Percentiles rank a stretch among this genome's conserved stretches.
Evolutionary conservation across 2,113 vertebrate genomes (phyloP).

Genomic region (Prietella phreatophila): DNA sequence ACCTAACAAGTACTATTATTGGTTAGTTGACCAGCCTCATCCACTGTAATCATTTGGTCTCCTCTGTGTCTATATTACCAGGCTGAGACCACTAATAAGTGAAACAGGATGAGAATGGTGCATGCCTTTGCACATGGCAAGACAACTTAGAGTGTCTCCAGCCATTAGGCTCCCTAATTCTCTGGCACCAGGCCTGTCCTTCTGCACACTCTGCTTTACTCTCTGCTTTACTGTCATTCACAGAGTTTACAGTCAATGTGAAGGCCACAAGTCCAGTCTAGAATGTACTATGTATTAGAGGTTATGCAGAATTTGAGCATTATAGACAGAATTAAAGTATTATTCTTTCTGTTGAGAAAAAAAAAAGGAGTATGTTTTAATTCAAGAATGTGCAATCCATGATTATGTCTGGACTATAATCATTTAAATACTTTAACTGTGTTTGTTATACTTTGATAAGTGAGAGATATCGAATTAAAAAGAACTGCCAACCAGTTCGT

Average conservation of each 20-base stretch:
- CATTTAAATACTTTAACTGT: background rate
- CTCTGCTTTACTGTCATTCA: background rate
- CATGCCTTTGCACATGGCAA: slow-evolving; percentile 78
- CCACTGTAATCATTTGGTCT: slow-evolving; percentile 59
- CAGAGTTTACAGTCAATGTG: background rate
- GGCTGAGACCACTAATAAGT: slow-evolving; percentile 66
- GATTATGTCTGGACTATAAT: background rate
- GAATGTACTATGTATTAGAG: no score
- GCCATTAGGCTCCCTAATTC: slow-evolving; percentile 73
- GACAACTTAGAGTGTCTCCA: slow-evolving; percentile 76
- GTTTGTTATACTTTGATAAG: background rate
- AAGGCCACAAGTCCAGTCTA: background rate
- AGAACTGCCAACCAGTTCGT: background rate
- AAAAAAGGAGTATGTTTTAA: background rate
- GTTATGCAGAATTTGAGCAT: background rate
- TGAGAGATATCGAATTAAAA: background rate
- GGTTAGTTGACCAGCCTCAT: background rate
- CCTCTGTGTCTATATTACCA: slow-evolving; percentile 63
- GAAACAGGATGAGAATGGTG: slow-evolving; percentile 62
- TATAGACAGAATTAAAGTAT: background rate
- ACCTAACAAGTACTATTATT: background rate
- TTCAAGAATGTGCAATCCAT: background rate
- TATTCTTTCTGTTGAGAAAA: background rate
- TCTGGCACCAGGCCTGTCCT: slow-evolving; percentile 69
- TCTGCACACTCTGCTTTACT: slow-evolving; percentile 61